Evolutionary conservation across 1,140 invertebrate genomes (phyloP).

Genomic region (Teleopsis dalmanni): DNA sequence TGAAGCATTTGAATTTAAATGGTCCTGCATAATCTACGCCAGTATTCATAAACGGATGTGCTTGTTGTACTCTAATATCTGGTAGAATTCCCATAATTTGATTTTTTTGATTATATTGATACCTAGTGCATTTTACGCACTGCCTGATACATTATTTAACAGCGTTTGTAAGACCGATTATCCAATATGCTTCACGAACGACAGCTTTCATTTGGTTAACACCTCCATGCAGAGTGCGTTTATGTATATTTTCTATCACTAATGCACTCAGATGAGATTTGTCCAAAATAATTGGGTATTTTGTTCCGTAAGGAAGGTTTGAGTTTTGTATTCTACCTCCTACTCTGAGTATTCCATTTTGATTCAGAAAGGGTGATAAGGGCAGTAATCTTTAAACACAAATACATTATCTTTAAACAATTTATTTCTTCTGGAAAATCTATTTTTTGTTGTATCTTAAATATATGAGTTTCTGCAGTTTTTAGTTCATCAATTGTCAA

Average conservation of each 20-base stretch:
- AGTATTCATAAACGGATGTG: constrained; percentile 15
- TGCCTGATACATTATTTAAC: not conserved
- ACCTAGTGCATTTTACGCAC: not conserved
- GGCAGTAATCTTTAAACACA: not conserved
- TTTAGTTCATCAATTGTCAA: not conserved
- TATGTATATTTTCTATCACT: not conserved
- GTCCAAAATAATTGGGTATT: not conserved
- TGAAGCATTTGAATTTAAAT: constrained; percentile 14
- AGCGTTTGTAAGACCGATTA: not conserved
- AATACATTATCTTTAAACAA: not conserved
- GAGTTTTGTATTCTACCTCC: constrained; percentile 19
- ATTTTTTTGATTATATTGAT: not conserved
- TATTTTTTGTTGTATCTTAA: not conserved
- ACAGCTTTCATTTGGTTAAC: not conserved
- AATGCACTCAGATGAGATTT: not conserved
- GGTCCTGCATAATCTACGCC: constrained; percentile 28
- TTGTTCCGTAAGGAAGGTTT: constrained; percentile 2
- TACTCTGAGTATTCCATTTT: constrained; percentile 18
- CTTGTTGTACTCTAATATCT: not conserved
- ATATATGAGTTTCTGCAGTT: not conserved
- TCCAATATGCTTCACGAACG: not conserved
- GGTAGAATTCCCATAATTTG: constrained; percentile 7
- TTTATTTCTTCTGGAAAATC: not conserved
- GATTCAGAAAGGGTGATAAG: constrained; percentile 17
- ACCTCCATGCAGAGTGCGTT: not conserved